phyloP scores from a whole-genome alignment of 1,140 invertebrate genomes.

The Oedothorax gibbosus region DNA sequence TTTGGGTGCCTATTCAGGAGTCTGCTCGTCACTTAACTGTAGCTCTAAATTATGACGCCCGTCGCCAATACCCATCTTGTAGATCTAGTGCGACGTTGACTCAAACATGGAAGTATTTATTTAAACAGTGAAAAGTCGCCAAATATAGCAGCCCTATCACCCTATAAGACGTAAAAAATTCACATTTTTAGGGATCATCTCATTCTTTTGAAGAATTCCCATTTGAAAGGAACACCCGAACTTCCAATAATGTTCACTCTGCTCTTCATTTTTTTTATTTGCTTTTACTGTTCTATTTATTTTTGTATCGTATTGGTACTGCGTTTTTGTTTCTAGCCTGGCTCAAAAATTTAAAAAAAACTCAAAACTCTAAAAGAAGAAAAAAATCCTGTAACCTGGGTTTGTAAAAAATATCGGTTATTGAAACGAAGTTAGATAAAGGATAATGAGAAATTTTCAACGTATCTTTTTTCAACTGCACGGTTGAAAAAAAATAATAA shows the following conservation, averaged over 20 bases:
- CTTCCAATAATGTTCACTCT: not conserved
- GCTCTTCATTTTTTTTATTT: conserved; percentile 1
- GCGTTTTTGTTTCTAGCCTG: not conserved
- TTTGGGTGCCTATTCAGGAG: no score
- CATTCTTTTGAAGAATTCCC: conserved; percentile 20
- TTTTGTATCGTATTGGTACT: conserved; percentile 11
- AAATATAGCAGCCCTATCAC: not conserved
- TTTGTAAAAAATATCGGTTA: conserved; percentile 18
- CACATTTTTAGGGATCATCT: conserved; percentile 17
- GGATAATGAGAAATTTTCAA: conserved; percentile 36
- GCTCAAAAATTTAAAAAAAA: not conserved
- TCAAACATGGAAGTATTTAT: not conserved
- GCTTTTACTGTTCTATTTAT: conserved; percentile 21
- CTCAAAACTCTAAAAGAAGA: not conserved
- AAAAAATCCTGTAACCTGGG: conserved; percentile 2
- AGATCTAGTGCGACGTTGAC: not conserved
- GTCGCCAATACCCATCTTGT: not conserved
- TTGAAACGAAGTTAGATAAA: conserved; percentile 36
- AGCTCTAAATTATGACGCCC: not conserved
- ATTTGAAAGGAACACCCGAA: conserved; percentile 2
- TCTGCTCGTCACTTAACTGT: not conserved
- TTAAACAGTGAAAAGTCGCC: not conserved
- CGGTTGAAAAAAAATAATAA: no score
- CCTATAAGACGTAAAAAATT: conserved; percentile 23
- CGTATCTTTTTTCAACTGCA: no score